Percentiles rank a stretch among this genome's conserved stretches.
Conservation (phyloP, 2,888 invertebrate species). For the Erebia aethiops region DNA sequence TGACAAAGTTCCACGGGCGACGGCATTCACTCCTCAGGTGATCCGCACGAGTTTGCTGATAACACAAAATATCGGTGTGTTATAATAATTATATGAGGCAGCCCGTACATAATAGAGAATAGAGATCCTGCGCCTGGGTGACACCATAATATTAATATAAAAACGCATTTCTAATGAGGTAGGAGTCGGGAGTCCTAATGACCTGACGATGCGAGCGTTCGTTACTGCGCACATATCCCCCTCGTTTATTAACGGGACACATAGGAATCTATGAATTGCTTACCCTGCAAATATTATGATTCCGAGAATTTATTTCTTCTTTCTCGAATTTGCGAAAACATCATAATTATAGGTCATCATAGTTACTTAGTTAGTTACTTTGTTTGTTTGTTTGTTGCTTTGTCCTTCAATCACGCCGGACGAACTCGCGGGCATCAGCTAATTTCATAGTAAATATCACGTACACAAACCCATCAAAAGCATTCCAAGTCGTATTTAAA, state of each 20-base stretch:
- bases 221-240: background rate
- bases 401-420: too few species aligned
- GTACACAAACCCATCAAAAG: too few species aligned
- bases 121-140: background rate
- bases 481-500: too few species aligned
- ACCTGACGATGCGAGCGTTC: conserved; percentile 5
- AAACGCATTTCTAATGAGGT: conserved; percentile 8
- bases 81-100: background rate
- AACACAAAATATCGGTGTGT: background rate
- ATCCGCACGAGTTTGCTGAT: too few species aligned
- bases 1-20: too few species aligned
- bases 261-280: background rate
- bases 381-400: too few species aligned
- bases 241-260: background rate
- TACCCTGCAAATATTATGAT: background rate
- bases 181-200: background rate
- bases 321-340: background rate
- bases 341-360: too few species aligned
- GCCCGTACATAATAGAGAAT: background rate
- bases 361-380: too few species aligned
- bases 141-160: background rate
- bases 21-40: too few species aligned
- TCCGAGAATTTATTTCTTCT: background rate
- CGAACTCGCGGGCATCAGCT: too few species aligned
- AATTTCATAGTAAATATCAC: too few species aligned